Conservation (phyloP, 2,888 invertebrate species). For the Eremobia ochroleuca region DNA sequence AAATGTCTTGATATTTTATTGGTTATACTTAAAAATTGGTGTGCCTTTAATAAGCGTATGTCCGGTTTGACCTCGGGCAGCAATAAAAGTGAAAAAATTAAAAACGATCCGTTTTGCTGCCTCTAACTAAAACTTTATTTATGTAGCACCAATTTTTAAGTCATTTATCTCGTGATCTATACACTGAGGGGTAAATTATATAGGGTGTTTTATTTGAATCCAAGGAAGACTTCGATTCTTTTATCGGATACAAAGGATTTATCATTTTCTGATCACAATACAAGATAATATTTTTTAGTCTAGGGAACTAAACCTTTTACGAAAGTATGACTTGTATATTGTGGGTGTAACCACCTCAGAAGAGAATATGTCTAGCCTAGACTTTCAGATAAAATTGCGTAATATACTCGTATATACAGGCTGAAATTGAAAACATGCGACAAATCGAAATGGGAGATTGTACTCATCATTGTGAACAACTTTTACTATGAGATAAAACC, state of each 20-base stretch:
- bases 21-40: not conserved
- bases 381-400: not conserved
- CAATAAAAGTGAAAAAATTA: not conserved
- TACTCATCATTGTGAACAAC: too few relatives aligned
- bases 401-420: too few relatives aligned
- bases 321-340: not conserved
- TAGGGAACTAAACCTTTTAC: not conserved
- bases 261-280: not conserved
- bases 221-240: not conserved
- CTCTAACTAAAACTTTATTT: not conserved
- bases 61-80: constrained; percentile 39
- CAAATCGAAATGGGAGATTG: too few relatives aligned
- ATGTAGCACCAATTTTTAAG: not conserved
- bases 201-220: not conserved
- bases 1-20: not conserved
- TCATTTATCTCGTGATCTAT: not conserved
- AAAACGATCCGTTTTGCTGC: not conserved
- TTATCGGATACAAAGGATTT: not conserved
- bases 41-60: not conserved
- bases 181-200: not conserved
- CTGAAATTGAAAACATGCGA: too few relatives aligned
- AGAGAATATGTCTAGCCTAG: not conserved
- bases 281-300: not conserved
- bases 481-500: too few relatives aligned
- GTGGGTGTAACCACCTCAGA: not conserved